Conservation (phyloP, 2,888 invertebrate species). For the Ellobium chinense region DNA sequence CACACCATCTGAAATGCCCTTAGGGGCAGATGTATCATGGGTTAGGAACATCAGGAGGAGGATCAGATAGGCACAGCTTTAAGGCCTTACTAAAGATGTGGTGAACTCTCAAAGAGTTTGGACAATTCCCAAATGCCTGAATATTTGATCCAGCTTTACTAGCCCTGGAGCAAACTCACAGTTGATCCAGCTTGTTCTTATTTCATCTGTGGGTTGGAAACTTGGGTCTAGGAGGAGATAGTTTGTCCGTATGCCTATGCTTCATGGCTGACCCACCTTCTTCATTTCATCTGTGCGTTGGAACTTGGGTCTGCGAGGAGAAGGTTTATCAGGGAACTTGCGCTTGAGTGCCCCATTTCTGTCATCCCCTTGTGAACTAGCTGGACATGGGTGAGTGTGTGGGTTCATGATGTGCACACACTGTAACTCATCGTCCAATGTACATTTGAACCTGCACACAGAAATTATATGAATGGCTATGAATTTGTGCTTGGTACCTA, state of each 20-base stretch:
- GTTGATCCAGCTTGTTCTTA: too few species aligned
- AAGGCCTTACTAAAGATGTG: too few species aligned
- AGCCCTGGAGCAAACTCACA: too few species aligned
- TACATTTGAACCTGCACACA: constrained; percentile 42
- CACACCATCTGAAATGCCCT: too few species aligned
- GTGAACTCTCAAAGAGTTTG: too few species aligned
- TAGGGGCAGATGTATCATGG: too few species aligned
- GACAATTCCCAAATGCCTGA: too few species aligned
- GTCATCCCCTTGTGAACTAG: constrained; percentile 18
- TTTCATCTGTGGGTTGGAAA: constrained; percentile 24
- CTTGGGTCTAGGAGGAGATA: constrained; percentile 1
- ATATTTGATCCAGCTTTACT: too few species aligned
- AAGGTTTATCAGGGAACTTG: constrained; percentile 26
- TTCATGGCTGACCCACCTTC: too few species aligned
- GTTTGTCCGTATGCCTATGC: constrained; percentile 28
- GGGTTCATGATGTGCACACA: constrained; percentile 33
- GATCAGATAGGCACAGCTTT: too few species aligned
- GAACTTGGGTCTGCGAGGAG: constrained; percentile 14
- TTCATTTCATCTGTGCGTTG: constrained; percentile 20
- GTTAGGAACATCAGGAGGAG: too few species aligned
- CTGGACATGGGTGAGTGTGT: constrained; percentile 30
- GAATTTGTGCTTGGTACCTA: too few species aligned
- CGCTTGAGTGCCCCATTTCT: constrained; percentile 4
- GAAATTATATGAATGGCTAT: background rate
- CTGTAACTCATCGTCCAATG: constrained; percentile 28